Percentiles rank a stretch among this genome's conserved stretches.
These are phyloP conservation scores for Apistogramma diplotaenia DNA, from an alignment of 2,113 vertebrate species.

Conservation along the genomic window DNA sequence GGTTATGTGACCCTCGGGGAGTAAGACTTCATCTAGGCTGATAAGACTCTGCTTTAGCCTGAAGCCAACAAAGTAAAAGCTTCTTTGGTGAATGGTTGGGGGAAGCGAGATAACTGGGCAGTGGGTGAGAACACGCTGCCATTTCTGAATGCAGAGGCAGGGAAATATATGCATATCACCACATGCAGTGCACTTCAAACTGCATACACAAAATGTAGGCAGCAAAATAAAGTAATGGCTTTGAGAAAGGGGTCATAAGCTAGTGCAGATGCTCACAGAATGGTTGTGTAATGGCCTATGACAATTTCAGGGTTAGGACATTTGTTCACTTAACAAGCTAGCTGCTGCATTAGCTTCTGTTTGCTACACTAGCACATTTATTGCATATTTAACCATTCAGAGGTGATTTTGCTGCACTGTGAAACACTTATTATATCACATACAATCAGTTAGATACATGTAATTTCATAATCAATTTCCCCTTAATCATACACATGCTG, in stretches of 20 bases:
- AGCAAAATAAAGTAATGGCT: neutral
- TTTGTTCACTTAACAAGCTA: neutral
- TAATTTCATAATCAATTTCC: constrained; percentile 27
- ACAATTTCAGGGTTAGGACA: neutral
- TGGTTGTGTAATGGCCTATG: neutral
- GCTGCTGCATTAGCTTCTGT: neutral
- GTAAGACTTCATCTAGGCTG: constrained; percentile 21
- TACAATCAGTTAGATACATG: constrained; percentile 12
- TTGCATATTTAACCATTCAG: neutral
- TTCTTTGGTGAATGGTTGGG: neutral
- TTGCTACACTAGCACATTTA: neutral
- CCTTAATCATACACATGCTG: constrained; percentile 29
- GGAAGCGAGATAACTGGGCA: constrained; percentile 4
- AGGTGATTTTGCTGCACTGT: neutral
- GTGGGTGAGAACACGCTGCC: constrained; percentile 6
- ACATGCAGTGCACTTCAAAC: neutral
- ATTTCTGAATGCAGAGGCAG: neutral
- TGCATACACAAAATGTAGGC: neutral
- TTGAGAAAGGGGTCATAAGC: neutral
- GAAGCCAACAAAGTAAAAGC: constrained; percentile 31
- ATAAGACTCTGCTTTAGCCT: constrained; percentile 46
- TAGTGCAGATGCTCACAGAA: neutral
- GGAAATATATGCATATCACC: constrained; percentile 2
- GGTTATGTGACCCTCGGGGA: constrained; percentile 36
- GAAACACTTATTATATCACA: neutral